Evolutionary conservation across 2,797 vertebrate species (phyloP).

Genomic region (Clarias platycephalus): DNA sequence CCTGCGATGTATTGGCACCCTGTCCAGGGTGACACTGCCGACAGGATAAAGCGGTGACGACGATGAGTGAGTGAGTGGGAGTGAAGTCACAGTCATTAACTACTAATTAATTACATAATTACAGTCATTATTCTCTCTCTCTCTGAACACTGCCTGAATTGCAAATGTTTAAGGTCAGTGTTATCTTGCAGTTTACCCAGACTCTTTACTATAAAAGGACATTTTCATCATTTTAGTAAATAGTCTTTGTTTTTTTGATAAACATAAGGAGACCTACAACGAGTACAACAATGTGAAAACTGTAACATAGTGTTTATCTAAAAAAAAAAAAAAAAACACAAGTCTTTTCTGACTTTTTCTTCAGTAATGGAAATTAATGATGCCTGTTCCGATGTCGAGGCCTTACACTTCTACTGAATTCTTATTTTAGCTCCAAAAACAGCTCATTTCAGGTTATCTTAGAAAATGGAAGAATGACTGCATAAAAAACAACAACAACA

Average conservation of each 20-base stretch:
- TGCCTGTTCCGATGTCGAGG: not conserved
- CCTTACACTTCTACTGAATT: not conserved
- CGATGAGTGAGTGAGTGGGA: not conserved
- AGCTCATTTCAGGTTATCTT: not conserved
- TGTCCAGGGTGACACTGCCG: too few relatives aligned
- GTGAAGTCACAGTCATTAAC: not conserved
- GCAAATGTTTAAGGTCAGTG: not conserved
- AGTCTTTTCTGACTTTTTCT: not conserved
- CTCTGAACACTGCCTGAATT: not conserved
- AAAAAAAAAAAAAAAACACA: not conserved
- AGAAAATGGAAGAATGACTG: not conserved
- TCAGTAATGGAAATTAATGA: not conserved
- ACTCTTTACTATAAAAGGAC: constrained; percentile 14
- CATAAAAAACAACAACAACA: too few relatives aligned
- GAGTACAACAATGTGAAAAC: not conserved
- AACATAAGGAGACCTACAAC: not conserved
- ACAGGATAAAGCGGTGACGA: too few relatives aligned
- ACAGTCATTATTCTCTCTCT: not conserved
- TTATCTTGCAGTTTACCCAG: not conserved
- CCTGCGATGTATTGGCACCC: too few relatives aligned
- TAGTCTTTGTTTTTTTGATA: not conserved
- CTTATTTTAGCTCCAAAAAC: not conserved
- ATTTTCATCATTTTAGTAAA: constrained; percentile 10
- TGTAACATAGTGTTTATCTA: constrained; percentile 14
- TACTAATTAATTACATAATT: too few relatives aligned